Percentiles rank a stretch among this genome's conserved stretches.
Evolutionary conservation across 1,140 invertebrate species (phyloP).

Genomic region (Frieseomelitta varia): DNA sequence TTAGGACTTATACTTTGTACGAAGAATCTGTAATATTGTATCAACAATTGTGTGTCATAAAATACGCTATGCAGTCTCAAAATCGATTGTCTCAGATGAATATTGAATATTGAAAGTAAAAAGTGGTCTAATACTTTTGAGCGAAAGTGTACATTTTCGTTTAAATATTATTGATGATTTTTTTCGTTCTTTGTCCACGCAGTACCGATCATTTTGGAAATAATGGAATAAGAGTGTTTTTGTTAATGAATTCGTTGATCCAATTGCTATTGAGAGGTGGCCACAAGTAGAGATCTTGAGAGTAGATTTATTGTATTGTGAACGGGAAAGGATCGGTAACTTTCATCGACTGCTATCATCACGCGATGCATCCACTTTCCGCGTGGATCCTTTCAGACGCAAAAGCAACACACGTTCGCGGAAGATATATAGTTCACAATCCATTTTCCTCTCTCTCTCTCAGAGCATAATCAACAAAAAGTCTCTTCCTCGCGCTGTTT

Average conservation of each 20-base stretch:
- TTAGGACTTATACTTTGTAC: too few species aligned
- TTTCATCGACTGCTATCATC: constrained; percentile 56
- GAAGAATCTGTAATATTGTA: too few species aligned
- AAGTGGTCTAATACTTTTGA: too few species aligned
- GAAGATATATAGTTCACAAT: not conserved
- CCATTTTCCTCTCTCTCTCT: not conserved
- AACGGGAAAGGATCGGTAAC: constrained; percentile 53
- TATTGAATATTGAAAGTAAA: too few species aligned
- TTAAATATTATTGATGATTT: too few species aligned
- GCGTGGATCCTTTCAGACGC: constrained; percentile 50
- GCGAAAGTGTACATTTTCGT: too few species aligned
- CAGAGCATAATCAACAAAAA: too few species aligned
- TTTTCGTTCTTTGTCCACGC: not conserved
- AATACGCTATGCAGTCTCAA: too few species aligned
- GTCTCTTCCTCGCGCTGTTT: too few species aligned
- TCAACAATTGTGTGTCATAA: too few species aligned
- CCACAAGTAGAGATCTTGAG: constrained; percentile 43
- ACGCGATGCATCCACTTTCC: constrained; percentile 53
- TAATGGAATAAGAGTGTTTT: not conserved
- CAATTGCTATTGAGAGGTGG: not conserved
- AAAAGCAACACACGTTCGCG: not conserved
- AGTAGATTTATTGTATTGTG: constrained; percentile 48
- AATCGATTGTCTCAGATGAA: too few species aligned
- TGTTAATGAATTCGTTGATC: not conserved
- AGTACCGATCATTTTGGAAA: not conserved